Conservation (phyloP, 2,888 invertebrate species). For the Heteromyza rotundicornis region DNA sequence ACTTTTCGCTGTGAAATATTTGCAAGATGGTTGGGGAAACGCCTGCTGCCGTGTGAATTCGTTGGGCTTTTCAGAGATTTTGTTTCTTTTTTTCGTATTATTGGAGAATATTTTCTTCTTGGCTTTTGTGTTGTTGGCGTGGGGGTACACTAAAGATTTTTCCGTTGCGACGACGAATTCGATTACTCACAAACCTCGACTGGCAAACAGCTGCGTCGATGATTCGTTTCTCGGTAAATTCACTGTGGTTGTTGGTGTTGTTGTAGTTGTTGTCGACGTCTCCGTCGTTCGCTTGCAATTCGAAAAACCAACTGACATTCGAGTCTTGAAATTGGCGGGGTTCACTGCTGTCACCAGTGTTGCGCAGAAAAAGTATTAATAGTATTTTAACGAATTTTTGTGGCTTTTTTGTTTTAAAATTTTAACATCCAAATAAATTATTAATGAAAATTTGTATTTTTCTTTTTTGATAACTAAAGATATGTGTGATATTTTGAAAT, state of each 20-base stretch:
- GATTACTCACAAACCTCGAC: conserved; percentile 33
- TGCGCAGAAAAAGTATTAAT: conserved; percentile 40
- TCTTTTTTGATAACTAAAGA: too few relatives aligned
- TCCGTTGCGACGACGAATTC: conserved; percentile 32
- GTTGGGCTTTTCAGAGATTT: too few relatives aligned
- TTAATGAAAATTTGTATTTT: too few relatives aligned
- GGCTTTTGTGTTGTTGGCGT: neutral
- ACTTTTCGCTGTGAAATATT: too few relatives aligned
- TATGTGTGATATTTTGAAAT: too few relatives aligned
- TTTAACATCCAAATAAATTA: neutral
- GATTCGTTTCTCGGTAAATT: conserved; percentile 21
- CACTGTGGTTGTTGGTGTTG: conserved; percentile 29
- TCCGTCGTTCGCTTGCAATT: conserved; percentile 32
- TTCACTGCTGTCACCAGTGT: conserved; percentile 17
- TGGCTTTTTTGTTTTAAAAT: too few relatives aligned
- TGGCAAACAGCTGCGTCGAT: conserved; percentile 24
- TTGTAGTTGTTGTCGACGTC: conserved; percentile 12
- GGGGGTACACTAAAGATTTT: conserved; percentile 26
- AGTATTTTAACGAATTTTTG: neutral
- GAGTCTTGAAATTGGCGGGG: conserved; percentile 14
- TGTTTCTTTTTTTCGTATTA: too few relatives aligned
- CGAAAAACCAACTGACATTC: conserved; percentile 39
- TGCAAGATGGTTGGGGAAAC: too few relatives aligned
- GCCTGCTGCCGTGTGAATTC: too few relatives aligned
- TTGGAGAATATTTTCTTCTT: neutral